Evolutionary conservation across 2,797 vertebrate species (phyloP).

Genomic region (Miichthys miiuy): DNA sequence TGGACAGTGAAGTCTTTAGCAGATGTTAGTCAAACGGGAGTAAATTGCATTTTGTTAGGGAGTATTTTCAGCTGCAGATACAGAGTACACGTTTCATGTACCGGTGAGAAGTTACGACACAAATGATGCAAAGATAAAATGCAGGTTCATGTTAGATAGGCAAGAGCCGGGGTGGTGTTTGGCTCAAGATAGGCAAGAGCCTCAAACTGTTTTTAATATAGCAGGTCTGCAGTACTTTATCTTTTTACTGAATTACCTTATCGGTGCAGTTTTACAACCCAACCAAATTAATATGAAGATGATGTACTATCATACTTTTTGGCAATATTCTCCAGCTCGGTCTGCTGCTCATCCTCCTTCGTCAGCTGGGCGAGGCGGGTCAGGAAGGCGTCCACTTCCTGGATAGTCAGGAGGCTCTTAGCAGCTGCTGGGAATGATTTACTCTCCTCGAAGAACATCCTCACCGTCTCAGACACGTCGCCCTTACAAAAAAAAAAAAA

Average conservation of each 20-base stretch:
- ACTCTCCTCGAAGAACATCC: slow-evolving; percentile 96
- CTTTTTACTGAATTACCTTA: slow-evolving; percentile 1
- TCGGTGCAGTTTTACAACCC: slow-evolving; percentile 1
- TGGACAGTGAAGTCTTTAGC: too few relatives aligned
- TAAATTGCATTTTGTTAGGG: too few relatives aligned
- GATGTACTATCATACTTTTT: slow-evolving; percentile 84
- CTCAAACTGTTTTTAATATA: slow-evolving; percentile 1
- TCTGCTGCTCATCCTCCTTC: slow-evolving; percentile 97
- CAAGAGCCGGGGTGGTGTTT: too few relatives aligned
- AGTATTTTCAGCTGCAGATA: too few relatives aligned
- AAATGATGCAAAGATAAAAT: too few relatives aligned
- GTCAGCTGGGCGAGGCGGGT: slow-evolving; percentile 91
- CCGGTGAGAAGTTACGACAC: too few relatives aligned
- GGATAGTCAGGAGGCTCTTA: slow-evolving; percentile 95
- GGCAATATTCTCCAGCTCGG: slow-evolving; percentile 90
- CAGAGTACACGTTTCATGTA: too few relatives aligned
- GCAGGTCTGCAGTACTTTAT: neutral
- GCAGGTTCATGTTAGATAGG: too few relatives aligned
- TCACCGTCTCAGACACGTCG: slow-evolving; percentile 95
- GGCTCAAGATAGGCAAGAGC: neutral
- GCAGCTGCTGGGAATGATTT: slow-evolving; percentile 91
- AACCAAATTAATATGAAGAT: neutral
- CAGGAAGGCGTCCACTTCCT: slow-evolving; percentile 94
- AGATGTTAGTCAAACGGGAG: too few relatives aligned
- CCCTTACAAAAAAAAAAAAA: slow-evolving; percentile 82